phyloP scores from a whole-genome alignment of 2,888 invertebrate genomes.

The Mesochorus sp. region DNA sequence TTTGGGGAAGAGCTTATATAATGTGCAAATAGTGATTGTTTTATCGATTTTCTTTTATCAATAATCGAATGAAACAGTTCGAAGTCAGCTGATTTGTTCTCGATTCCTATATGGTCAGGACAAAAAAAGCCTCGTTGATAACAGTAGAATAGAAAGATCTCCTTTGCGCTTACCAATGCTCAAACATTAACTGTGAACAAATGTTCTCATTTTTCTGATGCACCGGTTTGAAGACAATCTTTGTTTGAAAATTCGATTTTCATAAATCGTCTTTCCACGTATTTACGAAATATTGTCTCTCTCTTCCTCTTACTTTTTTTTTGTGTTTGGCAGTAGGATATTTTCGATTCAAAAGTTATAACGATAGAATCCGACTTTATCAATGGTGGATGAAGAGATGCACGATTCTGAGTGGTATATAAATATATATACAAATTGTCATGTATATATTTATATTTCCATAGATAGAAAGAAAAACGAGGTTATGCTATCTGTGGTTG shows the following conservation, averaged over 20 bases:
- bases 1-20: not conserved
- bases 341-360: constrained; percentile 70
- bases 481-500: constrained; percentile 1
- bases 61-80: not conserved
- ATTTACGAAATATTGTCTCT: not conserved
- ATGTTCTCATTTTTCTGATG: not conserved
- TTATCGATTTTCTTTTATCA: not conserved
- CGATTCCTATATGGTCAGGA: not conserved
- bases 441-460: constrained; percentile 42
- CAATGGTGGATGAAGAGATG: constrained; percentile 23
- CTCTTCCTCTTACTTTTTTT: not conserved
- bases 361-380: constrained; percentile 63
- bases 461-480: constrained; percentile 6
- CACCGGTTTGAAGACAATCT: constrained; percentile 25
- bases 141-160: not conserved
- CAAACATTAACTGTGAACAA: not conserved
- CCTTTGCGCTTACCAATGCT: constrained; percentile 8
- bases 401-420: constrained; percentile 2
- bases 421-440: constrained; percentile 42
- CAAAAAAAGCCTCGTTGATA: constrained; percentile 1
- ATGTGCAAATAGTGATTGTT: not conserved
- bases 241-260: constrained; percentile 68
- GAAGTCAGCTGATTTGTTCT: not conserved
- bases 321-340: constrained; percentile 43
- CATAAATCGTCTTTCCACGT: constrained; percentile 28